Conservation (phyloP, 2,888 invertebrate species). For the Latheticus oryzae region DNA sequence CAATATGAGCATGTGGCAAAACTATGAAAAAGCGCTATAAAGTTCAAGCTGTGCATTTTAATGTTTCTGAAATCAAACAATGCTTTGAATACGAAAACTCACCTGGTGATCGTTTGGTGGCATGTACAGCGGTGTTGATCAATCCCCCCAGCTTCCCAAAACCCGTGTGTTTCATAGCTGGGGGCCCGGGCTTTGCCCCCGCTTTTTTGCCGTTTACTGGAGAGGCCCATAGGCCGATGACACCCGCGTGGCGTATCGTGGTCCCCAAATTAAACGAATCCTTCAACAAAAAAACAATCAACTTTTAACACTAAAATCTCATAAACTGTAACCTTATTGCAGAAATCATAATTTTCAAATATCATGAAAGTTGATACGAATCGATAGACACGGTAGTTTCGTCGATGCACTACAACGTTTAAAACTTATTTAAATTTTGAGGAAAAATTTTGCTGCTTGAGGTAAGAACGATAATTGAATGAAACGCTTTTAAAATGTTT, state of each 20-base stretch:
- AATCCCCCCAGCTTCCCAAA: slow-evolving; percentile 59
- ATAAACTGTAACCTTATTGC: too few relatives aligned
- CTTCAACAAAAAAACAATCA: slow-evolving; percentile 33
- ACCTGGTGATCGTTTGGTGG: slow-evolving; percentile 55
- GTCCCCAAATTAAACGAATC: slow-evolving; percentile 41
- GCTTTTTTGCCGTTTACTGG: slow-evolving; percentile 45
- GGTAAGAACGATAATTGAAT: too few relatives aligned
- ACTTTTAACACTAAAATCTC: slow-evolving; percentile 8
- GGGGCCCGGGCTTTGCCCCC: slow-evolving; percentile 51
- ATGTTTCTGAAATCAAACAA: not conserved
- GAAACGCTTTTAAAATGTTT: too few relatives aligned
- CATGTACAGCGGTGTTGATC: slow-evolving; percentile 60
- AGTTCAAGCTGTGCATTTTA: too few relatives aligned
- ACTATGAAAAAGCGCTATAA: too few relatives aligned
- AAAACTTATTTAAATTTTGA: too few relatives aligned
- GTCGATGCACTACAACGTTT: slow-evolving; percentile 1
- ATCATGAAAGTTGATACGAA: too few relatives aligned
- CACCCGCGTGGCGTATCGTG: slow-evolving; percentile 50
- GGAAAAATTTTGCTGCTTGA: too few relatives aligned
- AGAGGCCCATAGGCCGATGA: slow-evolving; percentile 52
- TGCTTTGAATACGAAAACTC: slow-evolving; percentile 38
- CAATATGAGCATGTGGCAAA: too few relatives aligned
- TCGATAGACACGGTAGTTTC: too few relatives aligned
- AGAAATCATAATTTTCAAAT: too few relatives aligned
- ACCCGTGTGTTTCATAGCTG: slow-evolving; percentile 59